phyloP scores from a whole-genome alignment of 2,888 invertebrate genomes.

The Hirtodrosophila alboralis region DNA sequence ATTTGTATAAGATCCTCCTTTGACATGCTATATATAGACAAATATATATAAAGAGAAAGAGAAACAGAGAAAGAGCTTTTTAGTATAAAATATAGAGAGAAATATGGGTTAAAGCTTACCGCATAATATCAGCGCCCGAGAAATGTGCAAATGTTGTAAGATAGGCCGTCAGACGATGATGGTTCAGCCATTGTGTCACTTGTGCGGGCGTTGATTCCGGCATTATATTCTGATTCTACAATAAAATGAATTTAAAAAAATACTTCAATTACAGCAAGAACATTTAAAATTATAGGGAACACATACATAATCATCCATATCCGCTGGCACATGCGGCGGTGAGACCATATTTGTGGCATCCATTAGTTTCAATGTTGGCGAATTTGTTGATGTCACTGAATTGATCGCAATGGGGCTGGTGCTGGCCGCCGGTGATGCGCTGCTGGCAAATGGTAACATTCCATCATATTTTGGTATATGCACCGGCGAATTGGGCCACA shows the following conservation, averaged over 20 bases:
- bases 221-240: constrained; percentile 86
- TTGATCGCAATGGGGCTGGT: constrained; percentile 83
- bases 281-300: too few species aligned
- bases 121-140: constrained; percentile 94
- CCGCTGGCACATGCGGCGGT: constrained; percentile 80
- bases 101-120: constrained; percentile 82
- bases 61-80: constrained; percentile 5
- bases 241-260: constrained; percentile 10
- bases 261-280: constrained; percentile 23
- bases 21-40: constrained; percentile 86
- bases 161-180: constrained; percentile 91
- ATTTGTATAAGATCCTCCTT: constrained; percentile 97
- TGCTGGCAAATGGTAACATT: constrained; percentile 79
- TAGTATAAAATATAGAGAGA: not conserved
- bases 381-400: constrained; percentile 84
- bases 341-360: constrained; percentile 83
- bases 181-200: constrained; percentile 91
- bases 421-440: constrained; percentile 79
- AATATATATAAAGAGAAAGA: too few species aligned
- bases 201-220: constrained; percentile 89
- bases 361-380: constrained; percentile 83
- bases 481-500: constrained; percentile 84
- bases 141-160: constrained; percentile 92
- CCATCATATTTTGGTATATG: constrained; percentile 84
- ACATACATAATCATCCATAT: constrained; percentile 83